phyloP scores from a whole-genome alignment of 2,888 invertebrate genomes.

The Coleophora deauratella region DNA sequence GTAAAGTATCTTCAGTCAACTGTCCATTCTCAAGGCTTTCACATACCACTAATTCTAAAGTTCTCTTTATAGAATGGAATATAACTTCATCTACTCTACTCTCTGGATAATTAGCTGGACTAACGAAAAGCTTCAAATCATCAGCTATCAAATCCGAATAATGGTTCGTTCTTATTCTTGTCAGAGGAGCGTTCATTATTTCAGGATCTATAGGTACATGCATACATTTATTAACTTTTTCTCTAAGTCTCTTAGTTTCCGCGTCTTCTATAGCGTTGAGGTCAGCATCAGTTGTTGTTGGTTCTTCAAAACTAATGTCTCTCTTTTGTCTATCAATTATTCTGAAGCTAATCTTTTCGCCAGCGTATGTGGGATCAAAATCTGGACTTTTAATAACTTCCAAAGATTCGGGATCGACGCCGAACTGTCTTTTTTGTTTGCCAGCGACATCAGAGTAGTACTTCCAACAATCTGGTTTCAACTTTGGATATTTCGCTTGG shows the following conservation, averaged over 20 bases:
- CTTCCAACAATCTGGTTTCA: slow-evolving; percentile 61
- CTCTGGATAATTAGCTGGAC: slow-evolving; percentile 55
- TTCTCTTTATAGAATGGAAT: slow-evolving; percentile 44
- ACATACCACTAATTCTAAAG: slow-evolving; percentile 39
- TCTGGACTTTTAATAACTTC: slow-evolving; percentile 48
- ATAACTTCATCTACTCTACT: slow-evolving; percentile 44
- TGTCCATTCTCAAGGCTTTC: slow-evolving; percentile 27
- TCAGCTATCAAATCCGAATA: slow-evolving; percentile 54
- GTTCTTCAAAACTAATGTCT: slow-evolving; percentile 42
- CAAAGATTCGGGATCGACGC: slow-evolving; percentile 56
- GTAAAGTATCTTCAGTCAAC: slow-evolving; percentile 26
- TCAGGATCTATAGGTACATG: slow-evolving; percentile 43
- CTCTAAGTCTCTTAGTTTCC: slow-evolving; percentile 27
- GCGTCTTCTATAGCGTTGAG: slow-evolving; percentile 15
- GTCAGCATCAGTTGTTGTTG: slow-evolving; percentile 12
- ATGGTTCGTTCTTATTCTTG: slow-evolving; percentile 48
- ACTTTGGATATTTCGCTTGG: slow-evolving; percentile 37
- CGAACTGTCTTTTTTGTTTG: slow-evolving; percentile 60
- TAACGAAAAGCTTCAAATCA: slow-evolving; percentile 55
- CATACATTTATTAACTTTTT: slow-evolving; percentile 41
- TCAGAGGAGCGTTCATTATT: slow-evolving; percentile 40
- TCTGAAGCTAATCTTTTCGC: slow-evolving; percentile 41
- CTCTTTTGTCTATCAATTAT: slow-evolving; percentile 58
- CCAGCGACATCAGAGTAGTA: slow-evolving; percentile 60
- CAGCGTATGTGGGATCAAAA: slow-evolving; percentile 47